These are phyloP conservation scores for Chinchilla lanigera DNA, from an alignment of 2,113 vertebrate species.

Conservation along the genomic window DNA sequence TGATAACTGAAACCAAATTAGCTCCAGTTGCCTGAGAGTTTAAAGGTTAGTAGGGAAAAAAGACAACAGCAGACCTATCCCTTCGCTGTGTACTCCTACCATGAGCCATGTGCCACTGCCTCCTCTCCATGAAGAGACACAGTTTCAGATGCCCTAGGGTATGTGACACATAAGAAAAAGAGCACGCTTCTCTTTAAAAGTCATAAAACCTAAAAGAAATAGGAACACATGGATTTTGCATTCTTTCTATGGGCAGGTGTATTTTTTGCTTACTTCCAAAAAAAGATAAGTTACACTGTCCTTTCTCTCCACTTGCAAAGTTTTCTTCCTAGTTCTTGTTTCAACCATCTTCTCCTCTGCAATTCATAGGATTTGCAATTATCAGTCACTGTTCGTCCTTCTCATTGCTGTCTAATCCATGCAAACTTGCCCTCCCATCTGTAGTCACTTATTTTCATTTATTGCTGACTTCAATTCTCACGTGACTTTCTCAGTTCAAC, in stretches of 20 bases:
- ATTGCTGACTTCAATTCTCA: not conserved
- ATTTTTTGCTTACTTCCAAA: not conserved
- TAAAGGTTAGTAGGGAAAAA: not conserved
- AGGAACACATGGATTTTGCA: no score
- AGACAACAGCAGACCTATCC: not conserved
- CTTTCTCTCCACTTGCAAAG: not conserved
- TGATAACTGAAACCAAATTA: no score
- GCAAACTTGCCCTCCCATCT: no score
- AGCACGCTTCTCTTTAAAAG: accelerated
- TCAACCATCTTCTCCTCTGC: not conserved
- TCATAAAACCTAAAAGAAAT: not conserved
- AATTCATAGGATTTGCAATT: not conserved
- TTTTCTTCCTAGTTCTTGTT: not conserved
- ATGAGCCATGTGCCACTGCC: not conserved
- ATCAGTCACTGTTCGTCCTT: not conserved
- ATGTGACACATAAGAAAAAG: not conserved
- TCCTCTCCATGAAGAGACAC: not conserved
- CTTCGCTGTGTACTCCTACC: not conserved
- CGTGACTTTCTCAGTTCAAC: not conserved
- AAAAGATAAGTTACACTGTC: not conserved
- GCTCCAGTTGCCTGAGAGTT: not conserved
- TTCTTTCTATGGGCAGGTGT: not conserved
- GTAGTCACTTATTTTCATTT: not conserved
- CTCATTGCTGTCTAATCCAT: not conserved
- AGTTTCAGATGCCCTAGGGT: not conserved